phyloP scores from a whole-genome alignment of 2,113 vertebrate genomes.

The Malurus alboscapulatus region DNA sequence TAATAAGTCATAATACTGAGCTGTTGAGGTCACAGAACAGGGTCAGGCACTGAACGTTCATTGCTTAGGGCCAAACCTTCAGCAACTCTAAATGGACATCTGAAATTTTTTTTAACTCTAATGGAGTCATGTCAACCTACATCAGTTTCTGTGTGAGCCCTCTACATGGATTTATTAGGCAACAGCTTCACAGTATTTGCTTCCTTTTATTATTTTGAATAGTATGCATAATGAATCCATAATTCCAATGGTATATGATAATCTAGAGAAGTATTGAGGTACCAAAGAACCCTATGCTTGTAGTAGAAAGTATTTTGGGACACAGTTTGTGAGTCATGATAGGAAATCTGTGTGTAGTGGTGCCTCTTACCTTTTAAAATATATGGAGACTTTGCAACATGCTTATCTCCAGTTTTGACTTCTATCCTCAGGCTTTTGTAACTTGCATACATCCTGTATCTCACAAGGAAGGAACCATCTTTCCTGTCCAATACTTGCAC shows the following conservation, averaged over 20 bases:
- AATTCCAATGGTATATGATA: not conserved
- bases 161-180: not conserved
- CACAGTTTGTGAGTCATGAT: not conserved
- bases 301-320: not conserved
- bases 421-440: slow-evolving; percentile 88
- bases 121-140: not conserved
- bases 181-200: not conserved
- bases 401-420: slow-evolving; percentile 76
- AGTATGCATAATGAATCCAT: fast-evolving
- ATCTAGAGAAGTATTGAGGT: not conserved
- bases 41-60: not conserved
- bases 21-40: not conserved
- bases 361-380: slow-evolving; percentile 83
- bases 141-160: not conserved
- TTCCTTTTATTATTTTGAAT: not conserved
- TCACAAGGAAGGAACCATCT: slow-evolving; percentile 94
- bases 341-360: not conserved
- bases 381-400: slow-evolving; percentile 89
- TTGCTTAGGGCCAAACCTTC: not conserved
- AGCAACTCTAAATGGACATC: not conserved
- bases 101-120: not conserved
- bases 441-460: slow-evolving; percentile 95
- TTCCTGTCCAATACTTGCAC: slow-evolving; percentile 91
- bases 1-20: not conserved
- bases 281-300: not conserved